These are phyloP conservation scores for Aphodius sticticus DNA, from an alignment of 2,888 invertebrate genomes.

Conservation along the genomic window DNA sequence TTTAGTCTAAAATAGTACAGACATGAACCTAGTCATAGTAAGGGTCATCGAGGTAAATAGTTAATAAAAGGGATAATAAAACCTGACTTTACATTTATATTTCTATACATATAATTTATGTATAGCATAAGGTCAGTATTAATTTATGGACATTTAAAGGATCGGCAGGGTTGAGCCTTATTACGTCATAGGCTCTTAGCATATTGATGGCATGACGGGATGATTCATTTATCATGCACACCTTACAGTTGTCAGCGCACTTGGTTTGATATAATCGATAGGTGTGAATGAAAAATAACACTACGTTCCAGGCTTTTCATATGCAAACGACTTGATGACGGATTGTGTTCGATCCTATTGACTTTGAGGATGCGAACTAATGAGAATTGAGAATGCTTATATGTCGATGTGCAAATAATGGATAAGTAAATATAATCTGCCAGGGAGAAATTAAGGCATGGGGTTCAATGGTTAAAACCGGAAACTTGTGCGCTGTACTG, in stretches of 20 bases:
- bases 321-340: background rate
- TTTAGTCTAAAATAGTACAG: too few species aligned
- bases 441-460: too few species aligned
- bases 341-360: background rate
- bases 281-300: background rate
- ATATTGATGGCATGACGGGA: slow-evolving; percentile 4
- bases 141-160: background rate
- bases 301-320: background rate
- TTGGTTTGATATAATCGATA: background rate
- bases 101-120: background rate
- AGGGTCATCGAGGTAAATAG: too few species aligned
- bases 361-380: background rate
- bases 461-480: too few species aligned
- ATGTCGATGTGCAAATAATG: too few species aligned
- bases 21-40: too few species aligned
- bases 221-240: slow-evolving; percentile 4
- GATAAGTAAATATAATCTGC: too few species aligned
- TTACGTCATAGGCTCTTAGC: background rate
- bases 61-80: too few species aligned
- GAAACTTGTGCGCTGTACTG: too few species aligned
- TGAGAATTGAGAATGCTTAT: too few species aligned
- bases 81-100: background rate
- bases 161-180: background rate
- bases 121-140: background rate
- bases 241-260: background rate